Base-by-base conservation (phyloP, 37 sponge, comb jelly and placozoan genomes). In the Oscarella lobularis region DNA sequence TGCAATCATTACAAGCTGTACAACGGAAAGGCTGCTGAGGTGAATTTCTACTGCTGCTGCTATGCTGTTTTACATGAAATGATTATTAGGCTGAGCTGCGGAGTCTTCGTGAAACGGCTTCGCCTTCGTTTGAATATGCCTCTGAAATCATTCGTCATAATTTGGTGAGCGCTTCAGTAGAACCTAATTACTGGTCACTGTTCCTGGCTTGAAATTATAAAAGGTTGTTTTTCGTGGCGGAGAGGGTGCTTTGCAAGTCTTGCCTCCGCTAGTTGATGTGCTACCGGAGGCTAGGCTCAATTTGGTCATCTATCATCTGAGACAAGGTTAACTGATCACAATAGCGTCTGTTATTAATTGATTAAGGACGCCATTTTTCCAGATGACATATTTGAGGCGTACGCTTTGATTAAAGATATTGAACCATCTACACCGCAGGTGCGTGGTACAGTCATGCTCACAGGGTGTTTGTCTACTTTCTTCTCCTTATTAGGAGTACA, bases 11-110 rank as follows among this genome's bases (percentile, higher is more conserved):
- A 86, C 83, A 84, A 85, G 36, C 88, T 98, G 31, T 98, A 91
- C 85, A 98, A 93, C 73, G 99, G 99, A n/a, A 98, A 98, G 70
- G 99, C 99, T 48, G 99, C 95, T 31, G 99, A 98, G 83, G 92
- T 89, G 33, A 68, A 78, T 40, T 31, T 9, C 20, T 48, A 48
- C 60, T 20, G n/a, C n/a, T n/a, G n/a, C n/a, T n/a, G n/a, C n/a
- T n/a, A n/a, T n/a, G n/a, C n/a, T n/a, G n/a, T n/a, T n/a, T n/a
- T n/a, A n/a, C n/a, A n/a, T n/a, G n/a, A 48, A 27, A 48, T 48
- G 14, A 27, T 9, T 48, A 27, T 20, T 20, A 90, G 88, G 92
- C 99, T 35, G 99, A 98, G 75, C 83, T 98, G 35, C 91, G 88
- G 84, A 79, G 75, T 5, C 84, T 98, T 2, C 82, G 83, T 71